These are phyloP conservation scores for Pangasius mekongensis DNA, from an alignment of 2,797 vertebrate genomes.

Conservation along the genomic window DNA sequence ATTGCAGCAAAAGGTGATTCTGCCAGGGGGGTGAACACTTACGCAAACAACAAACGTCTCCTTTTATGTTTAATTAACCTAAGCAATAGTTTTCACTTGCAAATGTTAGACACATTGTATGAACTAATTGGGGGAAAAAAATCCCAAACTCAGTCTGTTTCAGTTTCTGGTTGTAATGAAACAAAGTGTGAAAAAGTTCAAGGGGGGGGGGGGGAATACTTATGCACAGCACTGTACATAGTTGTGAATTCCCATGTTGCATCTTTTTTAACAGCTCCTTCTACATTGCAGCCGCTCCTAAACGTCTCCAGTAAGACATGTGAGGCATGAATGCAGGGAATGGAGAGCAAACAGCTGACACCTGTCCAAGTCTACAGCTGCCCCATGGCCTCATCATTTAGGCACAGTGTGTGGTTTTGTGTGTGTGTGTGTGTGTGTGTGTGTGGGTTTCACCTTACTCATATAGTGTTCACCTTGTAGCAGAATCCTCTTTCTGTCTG, in stretches of 20 bases:
- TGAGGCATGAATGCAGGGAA: conserved; percentile 49
- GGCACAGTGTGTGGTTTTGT: conserved; percentile 30
- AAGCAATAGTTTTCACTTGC: background rate
- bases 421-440: conserved; percentile 40
- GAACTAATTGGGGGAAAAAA: background rate
- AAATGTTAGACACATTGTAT: background rate
- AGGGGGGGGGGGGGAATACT: background rate
- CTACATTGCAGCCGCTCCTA: background rate
- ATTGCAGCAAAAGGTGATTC: background rate
- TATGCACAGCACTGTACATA: background rate
- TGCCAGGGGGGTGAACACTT: background rate
- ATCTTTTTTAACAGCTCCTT: background rate
- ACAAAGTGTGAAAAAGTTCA: no score
- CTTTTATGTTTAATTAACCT: background rate
- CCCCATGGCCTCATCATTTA: conserved; percentile 37
- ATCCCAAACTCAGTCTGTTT: background rate
- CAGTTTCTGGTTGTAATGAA: background rate
- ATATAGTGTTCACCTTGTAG: conserved; percentile 47
- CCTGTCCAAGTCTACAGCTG: conserved; percentile 59
- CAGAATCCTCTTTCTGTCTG: conserved; percentile 39
- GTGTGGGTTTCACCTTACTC: conserved; percentile 63
- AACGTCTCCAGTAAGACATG: background rate
- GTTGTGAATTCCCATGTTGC: background rate
- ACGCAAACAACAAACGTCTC: background rate
- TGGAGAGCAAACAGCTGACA: conserved; percentile 60